Evolutionary conservation across 92 coral and sea anemone species (phyloP), one percentile per base, ranked within the genome.

Genomic region (Palythoa caribaeorum): DNA sequence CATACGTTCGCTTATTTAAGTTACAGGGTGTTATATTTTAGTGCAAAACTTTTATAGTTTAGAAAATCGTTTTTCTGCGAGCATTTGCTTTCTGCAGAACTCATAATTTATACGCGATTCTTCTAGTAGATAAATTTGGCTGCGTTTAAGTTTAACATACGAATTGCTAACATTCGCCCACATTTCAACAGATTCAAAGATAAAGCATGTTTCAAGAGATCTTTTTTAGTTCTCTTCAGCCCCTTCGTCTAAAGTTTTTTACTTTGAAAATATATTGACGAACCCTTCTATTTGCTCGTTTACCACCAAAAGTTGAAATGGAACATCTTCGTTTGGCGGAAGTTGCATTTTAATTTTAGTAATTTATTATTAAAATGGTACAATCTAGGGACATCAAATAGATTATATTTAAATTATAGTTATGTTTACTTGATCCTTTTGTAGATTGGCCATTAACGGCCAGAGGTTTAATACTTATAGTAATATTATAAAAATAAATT

Each of bases 381-480:
- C 38, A 38, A 28, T 28, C 28, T 28, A 28, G 28, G 28, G 28
- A 28, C 28, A 28, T 28, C 28, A 28, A 28, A 0, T 28, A 66
- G 47, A 66, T 66, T 65, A 40, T 81, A 66, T 81, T 66, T 44
- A 66, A 81, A 44, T 81, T 81, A 47, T 48, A 65, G 86, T 81
- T 65, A 66, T 81, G 44, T 81, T 81, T 65, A 48, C 48, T 21
- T 66, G 44, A 66, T 81, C 71, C 39, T 66, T 81, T 81, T 81
- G 21, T 54, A 39, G 86, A 81, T 81, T 81, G 40, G 86, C 75
- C 62, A 81, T 81, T 81, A 81, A 59, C 59, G 75, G 86, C 37
- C 55, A 21, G 19, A 81, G 47, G 57, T 81, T 81, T 81, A 47
- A 81, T 48, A 68, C 52, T 68, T 81, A 28, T 66, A 51, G 40